phyloP scores from a whole-genome alignment of 1,140 invertebrate species.

The Trichonephila inaurata region DNA sequence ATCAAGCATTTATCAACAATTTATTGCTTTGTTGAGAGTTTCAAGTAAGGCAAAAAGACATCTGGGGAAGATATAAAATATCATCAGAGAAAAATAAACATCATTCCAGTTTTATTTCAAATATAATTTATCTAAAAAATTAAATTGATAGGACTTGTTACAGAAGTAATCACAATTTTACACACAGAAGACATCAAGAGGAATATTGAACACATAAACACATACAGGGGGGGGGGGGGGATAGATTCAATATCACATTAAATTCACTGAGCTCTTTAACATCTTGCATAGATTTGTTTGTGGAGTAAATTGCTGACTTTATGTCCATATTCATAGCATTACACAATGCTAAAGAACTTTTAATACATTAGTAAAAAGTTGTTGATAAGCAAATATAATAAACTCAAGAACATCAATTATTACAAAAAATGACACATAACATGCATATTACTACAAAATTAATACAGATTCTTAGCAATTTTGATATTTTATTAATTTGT shows the following conservation, averaged over 20 bases:
- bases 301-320: slow-evolving; percentile 43
- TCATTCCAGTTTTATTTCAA: neutral
- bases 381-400: neutral
- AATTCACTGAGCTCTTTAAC: slow-evolving; percentile 53
- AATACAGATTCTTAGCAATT: too few relatives aligned
- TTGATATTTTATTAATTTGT: too few relatives aligned
- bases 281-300: slow-evolving; percentile 54
- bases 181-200: neutral
- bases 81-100: slow-evolving; percentile 40
- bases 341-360: neutral
- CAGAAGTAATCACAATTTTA: neutral
- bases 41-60: slow-evolving; percentile 24
- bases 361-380: neutral
- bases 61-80: slow-evolving; percentile 28
- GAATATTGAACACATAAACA: neutral
- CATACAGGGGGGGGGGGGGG: neutral
- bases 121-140: slow-evolving; percentile 7
- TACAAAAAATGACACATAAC: too few relatives aligned
- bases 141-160: neutral
- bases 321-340: neutral
- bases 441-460: too few relatives aligned
- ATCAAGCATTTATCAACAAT: slow-evolving; percentile 64
- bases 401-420: too few relatives aligned
- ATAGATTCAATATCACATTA: slow-evolving; percentile 45
- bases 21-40: slow-evolving; percentile 72